A percentile compares a stretch with the other conserved stretches of the same genome.
Conservation (phyloP, 2,888 invertebrate genomes). For the Chymomyza amoena region DNA sequence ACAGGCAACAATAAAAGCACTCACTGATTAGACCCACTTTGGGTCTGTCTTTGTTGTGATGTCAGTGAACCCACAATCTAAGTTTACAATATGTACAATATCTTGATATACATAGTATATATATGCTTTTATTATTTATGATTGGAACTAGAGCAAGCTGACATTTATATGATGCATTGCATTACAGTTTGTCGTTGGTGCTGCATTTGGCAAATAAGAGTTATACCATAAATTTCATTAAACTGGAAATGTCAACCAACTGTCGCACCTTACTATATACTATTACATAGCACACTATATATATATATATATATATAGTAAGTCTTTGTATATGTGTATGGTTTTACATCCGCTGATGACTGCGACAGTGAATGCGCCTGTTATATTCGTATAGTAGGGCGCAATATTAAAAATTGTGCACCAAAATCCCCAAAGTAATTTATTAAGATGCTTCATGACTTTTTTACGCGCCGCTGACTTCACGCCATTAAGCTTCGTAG, state of each 20-base stretch:
- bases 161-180: conserved; percentile 67
- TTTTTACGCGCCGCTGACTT: conserved; percentile 76
- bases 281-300: conserved; percentile 8
- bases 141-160: neutral
- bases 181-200: conserved; percentile 56
- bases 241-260: conserved; percentile 68
- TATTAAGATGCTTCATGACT: conserved; percentile 77
- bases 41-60: neutral
- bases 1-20: conserved; percentile 1
- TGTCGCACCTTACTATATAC: conserved; percentile 41
- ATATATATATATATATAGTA: conserved; percentile 25
- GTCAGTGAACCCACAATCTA: neutral
- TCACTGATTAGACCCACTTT: neutral
- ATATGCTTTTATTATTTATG: neutral
- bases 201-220: conserved; percentile 72
- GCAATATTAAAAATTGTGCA: conserved; percentile 73
- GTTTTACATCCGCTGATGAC: conserved; percentile 33
- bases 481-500: conserved; percentile 73
- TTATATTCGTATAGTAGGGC: conserved; percentile 17
- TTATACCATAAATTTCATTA: conserved; percentile 75
- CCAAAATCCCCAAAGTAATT: conserved; percentile 78
- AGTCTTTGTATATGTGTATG: conserved; percentile 18
- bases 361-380: conserved; percentile 1
- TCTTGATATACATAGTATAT: too few relatives aligned
- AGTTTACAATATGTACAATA: neutral